Conservation (phyloP, 64 coral and sea anemone genomes). For the Porites australiensis region DNA sequence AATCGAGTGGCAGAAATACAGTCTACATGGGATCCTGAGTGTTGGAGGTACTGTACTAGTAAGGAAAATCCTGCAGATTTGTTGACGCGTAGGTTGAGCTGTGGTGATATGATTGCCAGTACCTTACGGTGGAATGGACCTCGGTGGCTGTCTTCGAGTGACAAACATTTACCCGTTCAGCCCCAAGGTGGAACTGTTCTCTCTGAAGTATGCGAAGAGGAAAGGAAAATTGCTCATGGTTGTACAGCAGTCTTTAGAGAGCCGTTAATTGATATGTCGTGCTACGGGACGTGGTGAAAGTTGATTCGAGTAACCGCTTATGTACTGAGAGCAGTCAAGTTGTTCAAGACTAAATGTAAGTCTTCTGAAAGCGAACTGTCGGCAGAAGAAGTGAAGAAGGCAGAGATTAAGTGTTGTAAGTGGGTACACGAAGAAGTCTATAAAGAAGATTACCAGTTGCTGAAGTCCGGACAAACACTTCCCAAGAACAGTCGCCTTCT, state of each 20-base stretch:
- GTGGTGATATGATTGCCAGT: neutral
- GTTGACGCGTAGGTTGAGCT: conserved; percentile 30
- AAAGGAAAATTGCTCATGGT: neutral
- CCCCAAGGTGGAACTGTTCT: neutral
- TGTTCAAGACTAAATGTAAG: neutral
- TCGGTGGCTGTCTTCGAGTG: conserved; percentile 10
- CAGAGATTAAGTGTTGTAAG: neutral
- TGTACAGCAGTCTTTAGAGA: neutral
- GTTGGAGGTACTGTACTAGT: conserved; percentile 27
- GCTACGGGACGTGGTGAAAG: conserved; percentile 18
- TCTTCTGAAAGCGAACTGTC: neutral
- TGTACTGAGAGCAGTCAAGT: neutral
- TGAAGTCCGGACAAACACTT: neutral
- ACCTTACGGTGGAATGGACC: conserved; percentile 41
- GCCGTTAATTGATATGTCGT: conserved; percentile 3
- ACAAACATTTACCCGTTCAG: neutral
- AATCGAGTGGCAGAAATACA: conserved; percentile 53
- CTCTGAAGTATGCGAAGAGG: neutral
- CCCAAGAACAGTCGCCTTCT: conserved; percentile 26
- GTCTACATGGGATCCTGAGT: conserved; percentile 30
- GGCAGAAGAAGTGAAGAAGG: conserved; percentile 27
- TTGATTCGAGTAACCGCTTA: conserved; percentile 45
- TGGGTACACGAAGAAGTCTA: conserved; percentile 34
- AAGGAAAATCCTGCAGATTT: conserved; percentile 54
- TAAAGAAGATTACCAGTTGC: conserved; percentile 9